phyloP scores from a whole-genome alignment of 2,888 invertebrate genomes.

The Tetragnatha montana region DNA sequence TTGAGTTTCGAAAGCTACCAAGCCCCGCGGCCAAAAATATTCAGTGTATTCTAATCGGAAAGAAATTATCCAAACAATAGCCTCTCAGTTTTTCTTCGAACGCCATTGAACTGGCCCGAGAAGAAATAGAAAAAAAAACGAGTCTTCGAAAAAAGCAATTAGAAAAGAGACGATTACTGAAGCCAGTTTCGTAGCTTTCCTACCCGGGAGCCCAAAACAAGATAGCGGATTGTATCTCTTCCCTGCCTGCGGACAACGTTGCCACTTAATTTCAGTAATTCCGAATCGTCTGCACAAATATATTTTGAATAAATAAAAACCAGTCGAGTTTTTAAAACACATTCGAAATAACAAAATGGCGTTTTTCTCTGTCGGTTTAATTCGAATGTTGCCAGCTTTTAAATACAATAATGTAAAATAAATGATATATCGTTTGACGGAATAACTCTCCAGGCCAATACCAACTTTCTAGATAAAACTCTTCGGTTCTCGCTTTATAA shows the following conservation, averaged over 20 bases:
- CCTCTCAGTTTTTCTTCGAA: constrained; percentile 34
- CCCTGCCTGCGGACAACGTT: constrained; percentile 5
- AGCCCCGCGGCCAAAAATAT: not conserved
- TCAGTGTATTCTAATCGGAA: constrained; percentile 3
- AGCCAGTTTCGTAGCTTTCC: not conserved
- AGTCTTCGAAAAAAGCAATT: constrained; percentile 39
- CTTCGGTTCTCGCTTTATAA: constrained; percentile 47
- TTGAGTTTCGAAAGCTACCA: not conserved
- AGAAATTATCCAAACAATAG: constrained; percentile 47
- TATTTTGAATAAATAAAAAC: constrained; percentile 2
- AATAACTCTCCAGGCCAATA: constrained; percentile 42
- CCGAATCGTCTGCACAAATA: not conserved
- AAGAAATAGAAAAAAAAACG: constrained; percentile 28
- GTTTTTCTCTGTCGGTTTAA: constrained; percentile 6
- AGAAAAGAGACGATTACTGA: constrained; percentile 36
- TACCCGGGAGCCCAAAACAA: constrained; percentile 29
- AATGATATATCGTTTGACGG: constrained; percentile 48
- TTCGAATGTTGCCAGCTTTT: constrained; percentile 12
- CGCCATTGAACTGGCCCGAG: constrained; percentile 36
- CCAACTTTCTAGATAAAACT: constrained; percentile 24
- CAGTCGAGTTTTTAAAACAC: constrained; percentile 12
- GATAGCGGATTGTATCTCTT: constrained; percentile 25
- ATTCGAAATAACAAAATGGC: constrained; percentile 12
- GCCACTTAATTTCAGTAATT: constrained; percentile 44
- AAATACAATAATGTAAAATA: constrained; percentile 28